Evolutionary conservation across 1,140 invertebrate species (phyloP), one percentile per base, ranked within the genome.

Genomic region (Drosophila kohkoa): DNA sequence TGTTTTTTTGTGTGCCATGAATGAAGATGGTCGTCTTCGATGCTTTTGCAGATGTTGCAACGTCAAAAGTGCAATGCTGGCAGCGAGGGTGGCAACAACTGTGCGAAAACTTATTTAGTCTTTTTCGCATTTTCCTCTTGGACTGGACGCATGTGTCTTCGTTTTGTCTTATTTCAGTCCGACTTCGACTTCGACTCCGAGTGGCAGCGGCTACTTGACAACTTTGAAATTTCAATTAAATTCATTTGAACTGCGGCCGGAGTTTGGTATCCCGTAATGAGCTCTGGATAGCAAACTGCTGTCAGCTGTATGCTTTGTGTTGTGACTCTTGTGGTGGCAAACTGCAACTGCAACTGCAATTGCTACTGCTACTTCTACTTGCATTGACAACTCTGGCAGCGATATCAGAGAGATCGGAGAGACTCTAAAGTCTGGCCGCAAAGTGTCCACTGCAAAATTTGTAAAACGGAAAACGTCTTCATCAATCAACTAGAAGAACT

Each of bases 181-280:
- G 57, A 25, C 41, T 58, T 5, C 32, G 25, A n/a, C 30, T 35
- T 13, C 15, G 32, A 20, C 5, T 25, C 41, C 52, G 48, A 58
- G 46, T 28, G 8, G 35, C 43, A 54, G 77, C 52, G 51, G 68
- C 77, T 71, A 65, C 85, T 89, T 89, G 85, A 89, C 85, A 89
- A 89, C 81, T 89, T 89, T 89, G 85, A 89, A 89, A 89, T 89
- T 89, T 89, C 85, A 85, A 89, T 89, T 89, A 89, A 89, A 89
- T 85, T 85, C 85, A 89, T 89, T 88, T 88, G 85, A 88, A 88
- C 85, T 88, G 85, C 81, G 85, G 85, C 81, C 71, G 55, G 74
- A 68, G 79, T 68, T 25, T 69, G 70, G 62, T 62, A 51, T 15
- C 11, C 75, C 63, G 75, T 74, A 77, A 77, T 73, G 70, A 74